phyloP scores from a whole-genome alignment of 2,113 vertebrate genomes.

The Tragelaphus strepsiceros region DNA sequence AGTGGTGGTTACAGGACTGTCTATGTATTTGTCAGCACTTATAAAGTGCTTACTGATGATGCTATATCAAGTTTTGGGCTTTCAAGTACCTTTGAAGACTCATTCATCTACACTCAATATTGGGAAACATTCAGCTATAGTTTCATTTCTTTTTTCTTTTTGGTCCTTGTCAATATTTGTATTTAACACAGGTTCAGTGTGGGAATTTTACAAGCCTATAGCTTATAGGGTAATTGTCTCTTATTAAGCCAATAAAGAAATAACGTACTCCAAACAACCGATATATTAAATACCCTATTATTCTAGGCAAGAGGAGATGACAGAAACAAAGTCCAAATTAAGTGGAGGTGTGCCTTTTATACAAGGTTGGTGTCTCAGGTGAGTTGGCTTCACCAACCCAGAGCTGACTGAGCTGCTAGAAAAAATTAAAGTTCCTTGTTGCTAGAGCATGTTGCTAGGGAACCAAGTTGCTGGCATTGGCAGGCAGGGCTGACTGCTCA shows the following conservation, averaged over 20 bases:
- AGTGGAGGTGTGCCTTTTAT: neutral
- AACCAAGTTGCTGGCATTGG: neutral
- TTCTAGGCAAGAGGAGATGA: neutral
- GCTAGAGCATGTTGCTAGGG: neutral
- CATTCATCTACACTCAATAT: accelerated
- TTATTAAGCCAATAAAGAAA: neutral
- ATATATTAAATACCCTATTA: neutral
- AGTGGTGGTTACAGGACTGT: neutral
- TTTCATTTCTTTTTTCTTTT: neutral
- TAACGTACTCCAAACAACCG: neutral
- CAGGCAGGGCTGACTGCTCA: neutral
- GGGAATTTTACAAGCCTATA: neutral
- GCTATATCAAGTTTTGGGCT: neutral
- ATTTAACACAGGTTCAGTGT: neutral
- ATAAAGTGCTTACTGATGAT: neutral
- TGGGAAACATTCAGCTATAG: neutral
- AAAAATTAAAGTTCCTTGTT: neutral
- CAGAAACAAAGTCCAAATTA: neutral
- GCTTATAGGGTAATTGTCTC: neutral
- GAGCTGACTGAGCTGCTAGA: neutral
- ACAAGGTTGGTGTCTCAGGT: neutral
- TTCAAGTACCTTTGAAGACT: neutral
- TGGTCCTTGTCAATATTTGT: neutral
- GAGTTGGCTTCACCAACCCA: accelerated
- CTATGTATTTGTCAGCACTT: neutral